Conservation (phyloP, 2,888 invertebrate genomes). For the Operophtera brumata region DNA sequence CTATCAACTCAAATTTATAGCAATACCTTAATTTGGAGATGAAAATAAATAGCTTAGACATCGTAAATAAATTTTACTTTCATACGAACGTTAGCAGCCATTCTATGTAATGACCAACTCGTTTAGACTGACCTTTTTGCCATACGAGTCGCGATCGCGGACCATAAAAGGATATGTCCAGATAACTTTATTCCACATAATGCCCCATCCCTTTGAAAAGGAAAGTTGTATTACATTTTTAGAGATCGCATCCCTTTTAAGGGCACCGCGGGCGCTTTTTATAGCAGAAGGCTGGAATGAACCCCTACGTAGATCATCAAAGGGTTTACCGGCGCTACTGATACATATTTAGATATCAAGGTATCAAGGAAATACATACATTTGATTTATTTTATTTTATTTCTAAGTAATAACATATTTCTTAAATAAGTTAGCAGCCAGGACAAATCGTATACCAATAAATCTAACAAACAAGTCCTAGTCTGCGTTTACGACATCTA, state of each 20-base stretch:
- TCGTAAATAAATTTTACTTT: slow-evolving; percentile 68
- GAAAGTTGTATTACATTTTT: slow-evolving; percentile 75
- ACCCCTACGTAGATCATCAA: slow-evolving; percentile 53
- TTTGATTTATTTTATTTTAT: no score
- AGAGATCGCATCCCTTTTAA: slow-evolving; percentile 69
- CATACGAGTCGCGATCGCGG: slow-evolving; percentile 56
- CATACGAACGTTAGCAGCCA: slow-evolving; percentile 59
- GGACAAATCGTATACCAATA: no score
- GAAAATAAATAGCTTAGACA: slow-evolving; percentile 30
- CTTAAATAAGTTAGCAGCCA: no score
- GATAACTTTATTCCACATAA: slow-evolving; percentile 77
- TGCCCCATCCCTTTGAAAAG: slow-evolving; percentile 74
- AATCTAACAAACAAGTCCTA: no score
- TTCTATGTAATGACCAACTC: slow-evolving; percentile 65
- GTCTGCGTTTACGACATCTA: no score
- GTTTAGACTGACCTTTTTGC: slow-evolving; percentile 66
- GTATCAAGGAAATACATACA: no score
- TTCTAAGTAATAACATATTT: no score
- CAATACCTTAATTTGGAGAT: slow-evolving; percentile 25
- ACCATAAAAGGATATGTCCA: slow-evolving; percentile 75
- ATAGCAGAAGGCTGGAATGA: slow-evolving; percentile 60
- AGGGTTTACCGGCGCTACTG: slow-evolving; percentile 56
- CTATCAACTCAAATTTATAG: slow-evolving; percentile 17
- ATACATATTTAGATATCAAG: slow-evolving; percentile 44
- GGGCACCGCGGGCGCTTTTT: slow-evolving; percentile 59